A percentile compares a stretch with the other conserved stretches of the same genome.
Evolutionary conservation across 2,888 invertebrate genomes (phyloP).

Genomic region (Barypeithes pellucidus): DNA sequence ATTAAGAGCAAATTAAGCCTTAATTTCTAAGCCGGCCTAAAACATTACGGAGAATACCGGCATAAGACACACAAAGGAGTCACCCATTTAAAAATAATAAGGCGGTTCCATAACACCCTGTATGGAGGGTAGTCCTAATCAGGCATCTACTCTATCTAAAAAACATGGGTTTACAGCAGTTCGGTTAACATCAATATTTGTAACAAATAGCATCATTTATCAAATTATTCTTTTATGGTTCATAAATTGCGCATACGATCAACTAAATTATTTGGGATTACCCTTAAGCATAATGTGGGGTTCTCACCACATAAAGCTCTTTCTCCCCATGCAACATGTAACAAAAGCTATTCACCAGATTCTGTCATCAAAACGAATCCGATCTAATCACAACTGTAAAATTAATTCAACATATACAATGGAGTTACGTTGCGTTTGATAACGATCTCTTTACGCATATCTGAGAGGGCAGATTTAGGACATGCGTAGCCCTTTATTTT

Average conservation of each 20-base stretch:
- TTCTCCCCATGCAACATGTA: constrained; percentile 18
- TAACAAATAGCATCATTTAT: constrained; percentile 44
- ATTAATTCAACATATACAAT: constrained; percentile 52
- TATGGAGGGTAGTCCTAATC: no score
- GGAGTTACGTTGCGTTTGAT: constrained; percentile 49
- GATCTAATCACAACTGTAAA: constrained; percentile 49
- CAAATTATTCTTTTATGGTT: constrained; percentile 37
- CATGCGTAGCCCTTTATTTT: constrained; percentile 14
- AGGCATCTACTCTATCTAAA: no score
- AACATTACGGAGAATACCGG: no score
- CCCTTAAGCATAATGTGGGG: constrained; percentile 23
- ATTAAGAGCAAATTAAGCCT: no score
- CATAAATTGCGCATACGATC: constrained; percentile 8
- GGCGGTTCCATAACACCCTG: no score
- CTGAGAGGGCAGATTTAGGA: constrained; percentile 9
- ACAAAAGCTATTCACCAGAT: constrained; percentile 38
- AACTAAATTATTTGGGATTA: constrained; percentile 18
- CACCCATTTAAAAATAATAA: no score
- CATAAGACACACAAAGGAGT: no score
- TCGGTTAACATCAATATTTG: constrained; percentile 26
- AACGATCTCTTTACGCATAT: constrained; percentile 47
- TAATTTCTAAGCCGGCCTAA: no score
- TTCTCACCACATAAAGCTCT: constrained; percentile 23
- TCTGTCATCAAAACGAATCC: constrained; percentile 47
- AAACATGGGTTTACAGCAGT: no score